A percentile compares a stretch with the other conserved stretches of the same genome.
Conservation (phyloP, 2,888 invertebrate genomes). For the Gonocerus acuteangulatus region DNA sequence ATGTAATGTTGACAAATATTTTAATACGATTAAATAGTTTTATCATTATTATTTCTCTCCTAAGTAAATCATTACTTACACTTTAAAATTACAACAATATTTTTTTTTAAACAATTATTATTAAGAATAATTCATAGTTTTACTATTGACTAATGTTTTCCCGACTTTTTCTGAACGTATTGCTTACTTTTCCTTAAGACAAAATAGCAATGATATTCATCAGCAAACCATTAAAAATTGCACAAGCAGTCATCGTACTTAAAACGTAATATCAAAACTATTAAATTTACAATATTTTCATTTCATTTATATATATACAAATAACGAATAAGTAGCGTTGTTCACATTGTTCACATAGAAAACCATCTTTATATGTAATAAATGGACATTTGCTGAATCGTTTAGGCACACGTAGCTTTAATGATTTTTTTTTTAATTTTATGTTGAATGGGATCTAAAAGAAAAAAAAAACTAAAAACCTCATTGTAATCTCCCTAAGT, state of each 20-base stretch:
- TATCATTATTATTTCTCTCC: no score
- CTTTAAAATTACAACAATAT: no score
- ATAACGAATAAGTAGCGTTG: constrained; percentile 24
- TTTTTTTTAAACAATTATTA: no score
- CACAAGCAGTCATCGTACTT: constrained; percentile 21
- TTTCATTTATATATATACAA: constrained; percentile 20
- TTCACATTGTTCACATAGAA: constrained; percentile 19
- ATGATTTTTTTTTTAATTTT: background rate
- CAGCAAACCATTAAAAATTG: constrained; percentile 19
- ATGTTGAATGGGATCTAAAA: background rate
- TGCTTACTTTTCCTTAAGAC: no score
- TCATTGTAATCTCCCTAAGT: constrained; percentile 25
- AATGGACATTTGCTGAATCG: constrained; percentile 9
- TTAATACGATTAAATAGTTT: no score
- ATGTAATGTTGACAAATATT: no score
- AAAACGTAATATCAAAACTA: constrained; percentile 26
- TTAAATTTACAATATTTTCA: constrained; percentile 22
- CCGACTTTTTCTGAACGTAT: no score
- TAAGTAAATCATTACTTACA: no score
- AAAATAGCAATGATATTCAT: no score
- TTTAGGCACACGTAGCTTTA: constrained; percentile 25
- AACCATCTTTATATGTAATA: constrained; percentile 13
- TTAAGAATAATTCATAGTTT: no score
- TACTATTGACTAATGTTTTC: no score
- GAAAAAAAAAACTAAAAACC: constrained; percentile 5